phyloP scores from a whole-genome alignment of 2,888 invertebrate genomes.

The Agapostemon virescens region DNA sequence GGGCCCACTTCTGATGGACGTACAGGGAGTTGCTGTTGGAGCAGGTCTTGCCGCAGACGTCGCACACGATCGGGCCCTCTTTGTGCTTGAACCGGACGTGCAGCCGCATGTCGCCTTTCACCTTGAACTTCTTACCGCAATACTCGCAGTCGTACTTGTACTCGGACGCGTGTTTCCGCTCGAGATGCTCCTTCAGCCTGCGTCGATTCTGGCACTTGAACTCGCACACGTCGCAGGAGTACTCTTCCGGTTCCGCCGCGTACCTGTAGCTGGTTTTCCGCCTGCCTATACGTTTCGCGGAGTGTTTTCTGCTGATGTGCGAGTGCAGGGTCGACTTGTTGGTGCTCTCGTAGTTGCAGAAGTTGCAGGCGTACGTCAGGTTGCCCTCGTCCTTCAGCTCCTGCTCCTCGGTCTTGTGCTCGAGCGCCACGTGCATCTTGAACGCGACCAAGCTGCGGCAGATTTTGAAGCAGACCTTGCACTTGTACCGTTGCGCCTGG shows the following conservation, averaged over 20 bases:
- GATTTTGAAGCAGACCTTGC: constrained; percentile 69
- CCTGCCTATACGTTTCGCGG: constrained; percentile 30
- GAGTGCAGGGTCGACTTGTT: constrained; percentile 69
- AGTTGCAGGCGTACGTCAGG: constrained; percentile 57
- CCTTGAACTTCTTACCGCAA: constrained; percentile 74
- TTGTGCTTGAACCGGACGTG: constrained; percentile 76
- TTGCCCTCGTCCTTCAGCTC: constrained; percentile 36
- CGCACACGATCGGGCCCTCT: constrained; percentile 74
- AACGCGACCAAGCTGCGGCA: constrained; percentile 66
- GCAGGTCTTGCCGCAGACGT: constrained; percentile 76
- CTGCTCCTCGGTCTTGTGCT: constrained; percentile 60
- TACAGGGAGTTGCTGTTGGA: constrained; percentile 75
- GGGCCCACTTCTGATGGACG: constrained; percentile 75
- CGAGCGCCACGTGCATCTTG: constrained; percentile 65
- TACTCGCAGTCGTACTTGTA: constrained; percentile 73
- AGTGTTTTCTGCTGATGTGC: constrained; percentile 69
- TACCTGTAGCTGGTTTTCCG: constrained; percentile 39
- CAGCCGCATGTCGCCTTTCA: constrained; percentile 76
- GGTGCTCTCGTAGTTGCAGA: constrained; percentile 67
- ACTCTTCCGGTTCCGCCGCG: constrained; percentile 53
- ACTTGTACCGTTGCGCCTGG: constrained; percentile 64
- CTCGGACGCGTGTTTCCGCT: constrained; percentile 71
- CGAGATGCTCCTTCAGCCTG: constrained; percentile 73
- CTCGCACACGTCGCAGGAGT: constrained; percentile 64
- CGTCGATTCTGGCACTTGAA: constrained; percentile 72